These are phyloP conservation scores for Dryocosmus kuriphilus DNA, from an alignment of 2,888 invertebrate genomes.

Conservation along the genomic window DNA sequence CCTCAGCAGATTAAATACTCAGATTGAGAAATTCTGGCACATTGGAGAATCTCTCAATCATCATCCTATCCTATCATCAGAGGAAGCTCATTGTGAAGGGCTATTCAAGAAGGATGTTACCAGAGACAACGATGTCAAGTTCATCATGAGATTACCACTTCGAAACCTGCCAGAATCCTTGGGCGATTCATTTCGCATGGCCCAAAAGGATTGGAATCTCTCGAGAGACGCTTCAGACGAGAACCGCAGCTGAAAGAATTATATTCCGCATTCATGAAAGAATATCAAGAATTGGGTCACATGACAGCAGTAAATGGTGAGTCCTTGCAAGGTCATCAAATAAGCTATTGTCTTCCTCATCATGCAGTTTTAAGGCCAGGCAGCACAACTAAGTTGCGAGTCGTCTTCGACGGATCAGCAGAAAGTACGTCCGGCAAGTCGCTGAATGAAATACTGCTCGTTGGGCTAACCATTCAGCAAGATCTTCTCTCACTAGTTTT, in stretches of 20 bases:
- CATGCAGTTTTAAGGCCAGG: background rate
- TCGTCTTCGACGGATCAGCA: constrained; percentile 37
- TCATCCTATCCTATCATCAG: constrained; percentile 47
- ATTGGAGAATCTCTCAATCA: constrained; percentile 54
- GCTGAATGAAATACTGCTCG: constrained; percentile 7
- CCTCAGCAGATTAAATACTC: background rate
- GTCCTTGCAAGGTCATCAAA: no score
- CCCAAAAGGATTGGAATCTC: constrained; percentile 20
- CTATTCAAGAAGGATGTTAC: constrained; percentile 10
- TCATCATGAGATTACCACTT: constrained; percentile 39
- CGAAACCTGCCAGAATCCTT: background rate
- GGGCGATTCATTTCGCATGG: no score
- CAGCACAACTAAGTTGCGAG: constrained; percentile 36
- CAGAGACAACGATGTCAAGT: constrained; percentile 48
- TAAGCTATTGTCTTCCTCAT: no score
- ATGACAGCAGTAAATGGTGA: no score
- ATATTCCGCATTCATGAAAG: no score
- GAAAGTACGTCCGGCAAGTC: background rate
- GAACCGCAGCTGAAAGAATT: no score
- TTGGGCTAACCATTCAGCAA: constrained; percentile 36
- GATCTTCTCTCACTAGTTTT: background rate
- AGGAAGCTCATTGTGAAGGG: constrained; percentile 36
- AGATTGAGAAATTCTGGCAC: constrained; percentile 52
- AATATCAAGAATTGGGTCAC: no score
- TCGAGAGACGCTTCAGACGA: constrained; percentile 41